A percentile compares a stretch with the other conserved stretches of the same genome.
Conservation (phyloP, 2,888 invertebrate species). For the Actias luna region DNA sequence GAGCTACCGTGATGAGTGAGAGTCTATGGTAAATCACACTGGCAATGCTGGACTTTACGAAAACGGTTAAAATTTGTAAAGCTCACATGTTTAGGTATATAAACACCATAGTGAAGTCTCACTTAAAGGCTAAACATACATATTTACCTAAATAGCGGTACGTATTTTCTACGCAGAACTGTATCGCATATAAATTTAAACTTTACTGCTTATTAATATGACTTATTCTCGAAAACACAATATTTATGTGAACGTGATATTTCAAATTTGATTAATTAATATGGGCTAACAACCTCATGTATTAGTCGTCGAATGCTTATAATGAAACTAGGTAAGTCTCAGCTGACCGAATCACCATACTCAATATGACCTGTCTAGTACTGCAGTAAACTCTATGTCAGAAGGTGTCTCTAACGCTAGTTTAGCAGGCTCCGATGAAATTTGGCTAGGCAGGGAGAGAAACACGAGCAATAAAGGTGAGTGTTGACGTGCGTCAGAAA, state of each 20-base stretch:
- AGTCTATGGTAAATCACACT: no score
- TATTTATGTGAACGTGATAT: neutral
- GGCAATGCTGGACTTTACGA: slow-evolving; percentile 34
- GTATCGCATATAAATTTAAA: slow-evolving; percentile 1
- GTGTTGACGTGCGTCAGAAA: no score
- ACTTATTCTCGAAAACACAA: neutral
- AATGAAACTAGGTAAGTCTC: neutral
- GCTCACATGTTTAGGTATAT: slow-evolving; percentile 44
- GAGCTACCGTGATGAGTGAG: no score
- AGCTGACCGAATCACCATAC: no score
- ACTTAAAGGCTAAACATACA: slow-evolving; percentile 43
- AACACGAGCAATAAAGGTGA: no score
- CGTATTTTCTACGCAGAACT: slow-evolving; percentile 28
- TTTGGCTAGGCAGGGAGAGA: no score
- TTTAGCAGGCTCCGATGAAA: no score
- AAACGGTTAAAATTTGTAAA: slow-evolving; percentile 45
- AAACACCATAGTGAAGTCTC: slow-evolving; percentile 37
- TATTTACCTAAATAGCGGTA: slow-evolving; percentile 44
- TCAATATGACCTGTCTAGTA: no score
- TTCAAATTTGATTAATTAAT: neutral
- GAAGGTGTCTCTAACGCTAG: no score
- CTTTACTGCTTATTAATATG: neutral
- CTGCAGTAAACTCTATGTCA: no score
- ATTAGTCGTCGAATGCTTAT: neutral
- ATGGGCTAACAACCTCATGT: neutral